Evolutionary conservation across 1,140 invertebrate genomes (phyloP), one percentile per base, ranked within the genome.

Genomic region (Oscheius sp.): DNA sequence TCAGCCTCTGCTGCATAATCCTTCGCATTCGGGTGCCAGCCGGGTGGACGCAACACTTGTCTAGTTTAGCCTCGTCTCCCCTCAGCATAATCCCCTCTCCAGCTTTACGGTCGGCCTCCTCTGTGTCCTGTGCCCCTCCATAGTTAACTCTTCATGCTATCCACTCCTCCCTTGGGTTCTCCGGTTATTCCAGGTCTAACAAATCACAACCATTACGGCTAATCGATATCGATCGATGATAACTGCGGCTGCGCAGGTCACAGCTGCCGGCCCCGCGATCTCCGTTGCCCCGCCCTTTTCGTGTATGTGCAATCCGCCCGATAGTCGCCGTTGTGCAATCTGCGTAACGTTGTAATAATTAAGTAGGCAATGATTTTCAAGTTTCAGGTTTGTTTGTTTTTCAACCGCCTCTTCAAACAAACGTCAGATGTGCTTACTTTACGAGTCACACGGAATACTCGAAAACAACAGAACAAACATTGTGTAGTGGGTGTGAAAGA

Each of bases 271-370:
- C n/a, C n/a, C n/a, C n/a, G 15, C 49, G 49, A 55, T 55, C 49
- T 55, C 49, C 49, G n/a, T n/a, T n/a, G n/a, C 23, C 49, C 7
- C 23, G 7, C 49, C 49, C 49, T 23, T 55, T 26, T 55, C 23
- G 38, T 42, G 38, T 55, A 15, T 23, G 49, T 55, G 49, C 49
- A 55, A 55, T 55, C 49, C 23, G 7, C n/a, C n/a, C n/a, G n/a
- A n/a, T n/a, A n/a, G n/a, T n/a, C n/a, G n/a, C 49, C 23, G 49
- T 55, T 55, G 49, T 55, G 49, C 49, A 55, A 55, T 55, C 38
- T 26, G 49, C 49, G 49, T 55, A 23, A 55, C 23, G 49, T 20
- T 13, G 49, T 55, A 55, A 55, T 55, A 13, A 55, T 55, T 55
- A n/a, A n/a, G n/a, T n/a, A n/a, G n/a, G n/a, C n/a, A n/a, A n/a